Conservation (phyloP, 2,888 invertebrate species). For the Zeuzera pyrina region DNA sequence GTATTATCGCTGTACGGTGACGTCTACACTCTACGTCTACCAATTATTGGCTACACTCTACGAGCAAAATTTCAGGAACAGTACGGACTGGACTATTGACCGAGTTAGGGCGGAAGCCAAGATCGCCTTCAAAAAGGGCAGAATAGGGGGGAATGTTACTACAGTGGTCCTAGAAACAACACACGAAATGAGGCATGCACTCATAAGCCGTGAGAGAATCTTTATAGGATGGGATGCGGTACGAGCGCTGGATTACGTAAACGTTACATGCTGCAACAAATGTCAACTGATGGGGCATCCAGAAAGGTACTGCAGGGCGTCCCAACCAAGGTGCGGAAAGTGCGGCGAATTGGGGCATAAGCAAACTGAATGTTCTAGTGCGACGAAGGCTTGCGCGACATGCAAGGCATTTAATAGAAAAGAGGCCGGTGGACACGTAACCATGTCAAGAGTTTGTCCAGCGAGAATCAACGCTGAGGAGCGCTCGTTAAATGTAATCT, state of each 20-base stretch:
- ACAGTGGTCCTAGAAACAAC: conserved; percentile 11
- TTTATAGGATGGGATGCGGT: conserved; percentile 17
- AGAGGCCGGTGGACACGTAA: conserved; percentile 10
- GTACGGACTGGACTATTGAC: neutral
- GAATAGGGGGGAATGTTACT: neutral
- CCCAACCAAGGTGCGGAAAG: conserved; percentile 9
- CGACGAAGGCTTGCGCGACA: conserved; percentile 13
- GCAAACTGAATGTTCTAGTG: conserved; percentile 5
- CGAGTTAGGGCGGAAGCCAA: neutral
- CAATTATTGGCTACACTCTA: too few relatives aligned
- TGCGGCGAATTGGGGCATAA: conserved; percentile 19
- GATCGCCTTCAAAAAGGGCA: neutral
- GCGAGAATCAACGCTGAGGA: conserved; percentile 14
- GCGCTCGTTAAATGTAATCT: neutral
- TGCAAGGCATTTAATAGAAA: conserved; percentile 14
- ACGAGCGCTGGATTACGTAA: conserved; percentile 2
- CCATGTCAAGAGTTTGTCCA: conserved; percentile 13
- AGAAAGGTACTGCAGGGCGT: conserved; percentile 17
- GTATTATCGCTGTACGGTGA: too few relatives aligned
- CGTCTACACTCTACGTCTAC: too few relatives aligned
- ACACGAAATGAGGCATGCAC: neutral
- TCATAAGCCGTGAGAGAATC: neutral
- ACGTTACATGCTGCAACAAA: conserved; percentile 17
- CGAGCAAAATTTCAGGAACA: conserved; percentile 4
- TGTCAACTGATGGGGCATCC: conserved; percentile 30